Base-by-base conservation (phyloP, 2,113 vertebrate genomes). In the Pagrus major region DNA sequence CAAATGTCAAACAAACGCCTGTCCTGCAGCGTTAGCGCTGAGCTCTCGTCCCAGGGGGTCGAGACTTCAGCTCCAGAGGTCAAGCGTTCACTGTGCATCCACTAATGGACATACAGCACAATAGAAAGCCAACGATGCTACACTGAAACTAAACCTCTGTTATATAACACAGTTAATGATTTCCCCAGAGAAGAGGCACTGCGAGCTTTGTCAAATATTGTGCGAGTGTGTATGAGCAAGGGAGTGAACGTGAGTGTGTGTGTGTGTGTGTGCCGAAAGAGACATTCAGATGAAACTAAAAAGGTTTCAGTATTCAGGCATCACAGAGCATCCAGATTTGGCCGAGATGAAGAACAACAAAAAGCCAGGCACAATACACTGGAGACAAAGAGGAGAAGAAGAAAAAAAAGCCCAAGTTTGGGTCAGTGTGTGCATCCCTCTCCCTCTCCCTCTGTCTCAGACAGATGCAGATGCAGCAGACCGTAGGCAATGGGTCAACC, bases 111-210 rank as follows among this genome's bases (percentile, higher is more conserved):
- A 46, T 41, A 74, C 42, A 87, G 83, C 55, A 71, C 67, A 75
- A 35, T 12, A 72, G 70, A 83, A 80, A 76, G 51, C 46, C 81
- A 66, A 56, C 49, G 77, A 87, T 71, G 72, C 65, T 72, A 56
- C 71, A 66, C 78, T 71, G 52, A 84, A 83, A 80, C 85, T 58
- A 81, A 82, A 81, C 37, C 46, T 6, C 25, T 68, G 69, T 93
- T 92, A 91, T 44, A 70, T 85, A 93, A 93, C 64, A 49, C 20
- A 47, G 87, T 93, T 91, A 91, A 93, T 93, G 87, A 93, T 94
- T 93, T 88, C 86, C 86, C 80, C 66, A 31, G 69, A 81, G 69
- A 85, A 10, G 18, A 75, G 52, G 27, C 54, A 42, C 37, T 27
- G 59, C 31, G 21, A 67, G 75, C 76, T 78, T 76, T 84, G 81